Base-by-base conservation (phyloP, 2,888 invertebrate species). In the Eumacrocentrus americanus region DNA sequence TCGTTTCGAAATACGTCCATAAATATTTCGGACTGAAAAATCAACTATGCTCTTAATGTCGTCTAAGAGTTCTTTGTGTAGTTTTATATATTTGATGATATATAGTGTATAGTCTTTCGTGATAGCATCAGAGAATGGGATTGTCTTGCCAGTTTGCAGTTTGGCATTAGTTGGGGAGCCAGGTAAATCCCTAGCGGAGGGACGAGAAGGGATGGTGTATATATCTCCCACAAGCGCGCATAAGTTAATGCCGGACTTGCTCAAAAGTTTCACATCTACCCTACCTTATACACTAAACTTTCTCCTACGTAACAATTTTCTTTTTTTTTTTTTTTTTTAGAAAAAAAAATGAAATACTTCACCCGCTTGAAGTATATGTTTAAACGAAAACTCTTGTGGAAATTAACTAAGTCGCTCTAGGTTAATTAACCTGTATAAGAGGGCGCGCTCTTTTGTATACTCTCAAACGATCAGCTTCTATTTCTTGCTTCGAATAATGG, bases 181-280 rank as follows among this genome's bases (percentile, higher is more conserved):
- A 40, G 57, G 57, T 51, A 42, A 58, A 58, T 50, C 50, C 50
- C 42, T 12, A 50, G 40, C 20, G 12, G 7, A 14, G 34, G 9
- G 4, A 46, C 1, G 34, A 18, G 2, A 25, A 6, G 12, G n/a
- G 20, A 14, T 14, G 12, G 16, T 2, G 55, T 34, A 60, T 56
- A 60, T 51, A 55, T 60, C 51, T 55, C 44, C 22, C 35, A 46
- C 40, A 54, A 55, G 51, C 55, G 50, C 60, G 55, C 60, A 56
- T 60, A 60, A 60, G 60, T 55, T 60, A 60, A 60, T 55, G 55
- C 60, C 50, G 55, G 42, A 55, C 55, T 50, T 38, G 42, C 42
- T 48, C 37, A 56, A 55, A 60, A 60, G 44, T 60, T 60, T 60
- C 16, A 44, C 55, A 44, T 60, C 42, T 42, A 5, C 22, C 1